Conservation (phyloP, 2,113 vertebrate genomes). For the Myrmecophaga tridactyla region DNA sequence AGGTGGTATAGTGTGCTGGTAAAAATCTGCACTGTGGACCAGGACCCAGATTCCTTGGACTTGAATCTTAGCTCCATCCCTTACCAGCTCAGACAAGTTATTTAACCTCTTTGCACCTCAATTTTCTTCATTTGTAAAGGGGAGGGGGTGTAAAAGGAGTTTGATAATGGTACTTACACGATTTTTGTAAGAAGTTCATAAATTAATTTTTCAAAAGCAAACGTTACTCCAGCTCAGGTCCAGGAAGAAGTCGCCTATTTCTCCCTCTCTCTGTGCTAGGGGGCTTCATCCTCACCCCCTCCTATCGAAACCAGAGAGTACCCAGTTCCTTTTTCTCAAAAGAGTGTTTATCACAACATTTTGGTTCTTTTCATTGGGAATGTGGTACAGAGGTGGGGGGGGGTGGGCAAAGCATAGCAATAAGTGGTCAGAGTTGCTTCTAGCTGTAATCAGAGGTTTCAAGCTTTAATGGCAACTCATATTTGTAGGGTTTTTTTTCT, state of each 20-base stretch:
- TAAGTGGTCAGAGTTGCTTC: not conserved
- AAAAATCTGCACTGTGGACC: not conserved
- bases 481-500: not conserved
- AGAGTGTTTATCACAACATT: not conserved
- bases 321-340: not conserved
- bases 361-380: not conserved
- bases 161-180: not conserved
- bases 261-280: not conserved
- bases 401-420: not conserved
- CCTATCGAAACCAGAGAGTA: not conserved
- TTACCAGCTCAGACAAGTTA: not conserved
- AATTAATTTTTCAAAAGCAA: not conserved
- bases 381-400: not conserved
- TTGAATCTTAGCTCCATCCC: not conserved
- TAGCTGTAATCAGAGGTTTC: not conserved
- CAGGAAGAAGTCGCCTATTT: not conserved
- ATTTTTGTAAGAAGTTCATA: not conserved
- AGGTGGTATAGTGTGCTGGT: not conserved
- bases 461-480: not conserved
- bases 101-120: not conserved
- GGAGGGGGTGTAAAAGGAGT: not conserved
- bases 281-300: not conserved
- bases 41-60: not conserved
- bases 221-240: not conserved
- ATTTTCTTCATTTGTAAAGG: not conserved